Base-by-base conservation (phyloP, 2,888 invertebrate species). In the Eustalomyia histrio region DNA sequence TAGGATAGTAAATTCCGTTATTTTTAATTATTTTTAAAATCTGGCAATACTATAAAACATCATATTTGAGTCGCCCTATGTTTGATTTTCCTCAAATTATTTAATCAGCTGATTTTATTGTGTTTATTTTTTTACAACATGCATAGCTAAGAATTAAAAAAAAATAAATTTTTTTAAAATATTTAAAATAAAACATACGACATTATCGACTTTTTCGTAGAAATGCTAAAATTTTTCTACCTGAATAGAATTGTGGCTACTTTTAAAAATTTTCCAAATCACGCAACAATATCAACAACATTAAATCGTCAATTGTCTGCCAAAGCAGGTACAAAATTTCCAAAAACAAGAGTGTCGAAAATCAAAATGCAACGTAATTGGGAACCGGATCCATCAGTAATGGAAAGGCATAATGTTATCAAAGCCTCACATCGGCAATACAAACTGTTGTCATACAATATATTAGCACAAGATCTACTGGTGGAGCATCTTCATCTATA, bases 361-460 rank as follows among this genome's bases (percentile, higher is more conserved):
- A 53, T 16, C 17, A 75, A 53, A 61, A 83, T 83, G 83, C 35
- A 67, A 10, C 83, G 83, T 33, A 57, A 50, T 12, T 83, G 83
- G 83, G 47, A 64, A 9, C 60, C 60, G 1, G 35, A 21, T 8
- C 16, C 53, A 14, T 29, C 17, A 35, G 16, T 58, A n/a, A 24
- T 55, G 8, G 52, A 55, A 21, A 18, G 24, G 6, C 35, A 10
- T 9, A 10, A 50, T 9, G 57, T 2, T 69, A 80, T 9, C n/a
- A 29, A 21, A 21, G 18, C 8, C 12, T 4, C 29, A 7, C 29
- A 29, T 29, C 29, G 0, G 17, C 24, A 64, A 29, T 94, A 97
- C 85, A 94, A 93, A 80, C 89, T 97, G 33, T 92, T 97, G 89
- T 95, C 95, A 0, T 98, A 97, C 90, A 98, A 99, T 90, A 94